phyloP scores from a whole-genome alignment of 2,797 vertebrate genomes.

The Emydoidea blandingii region DNA sequence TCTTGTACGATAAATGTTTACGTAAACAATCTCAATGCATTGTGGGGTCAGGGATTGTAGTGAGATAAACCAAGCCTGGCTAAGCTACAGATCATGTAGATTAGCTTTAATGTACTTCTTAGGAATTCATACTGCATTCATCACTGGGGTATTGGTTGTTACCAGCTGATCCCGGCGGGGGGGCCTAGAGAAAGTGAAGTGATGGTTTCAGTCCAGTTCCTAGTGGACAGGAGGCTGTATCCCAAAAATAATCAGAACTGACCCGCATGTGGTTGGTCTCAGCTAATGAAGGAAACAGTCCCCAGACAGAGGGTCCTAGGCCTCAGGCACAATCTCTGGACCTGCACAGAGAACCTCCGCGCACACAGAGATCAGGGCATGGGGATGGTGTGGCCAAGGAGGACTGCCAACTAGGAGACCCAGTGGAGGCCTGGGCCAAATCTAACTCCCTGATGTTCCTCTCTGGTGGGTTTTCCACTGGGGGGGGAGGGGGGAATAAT shows the following conservation, averaged over 20 bases:
- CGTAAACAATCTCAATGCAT: neutral
- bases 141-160: neutral
- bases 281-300: neutral
- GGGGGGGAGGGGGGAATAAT: neutral
- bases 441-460: neutral
- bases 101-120: neutral
- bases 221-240: neutral
- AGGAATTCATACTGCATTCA: neutral
- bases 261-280: too few relatives aligned
- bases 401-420: neutral
- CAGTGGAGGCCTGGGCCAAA: neutral
- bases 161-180: neutral
- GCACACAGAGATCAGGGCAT: fast-evolving
- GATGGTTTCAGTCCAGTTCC: neutral
- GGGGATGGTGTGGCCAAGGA: neutral
- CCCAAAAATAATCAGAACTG: neutral
- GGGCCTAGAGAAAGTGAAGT: neutral
- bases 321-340: neutral
- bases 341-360: neutral
- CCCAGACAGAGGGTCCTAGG: too few relatives aligned
- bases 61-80: neutral
- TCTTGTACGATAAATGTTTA: neutral
- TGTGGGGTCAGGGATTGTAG: neutral
- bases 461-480: neutral
- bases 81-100: neutral